Evolutionary conservation across 2,113 vertebrate species (phyloP).

Genomic region (Callithrix jacchus): DNA sequence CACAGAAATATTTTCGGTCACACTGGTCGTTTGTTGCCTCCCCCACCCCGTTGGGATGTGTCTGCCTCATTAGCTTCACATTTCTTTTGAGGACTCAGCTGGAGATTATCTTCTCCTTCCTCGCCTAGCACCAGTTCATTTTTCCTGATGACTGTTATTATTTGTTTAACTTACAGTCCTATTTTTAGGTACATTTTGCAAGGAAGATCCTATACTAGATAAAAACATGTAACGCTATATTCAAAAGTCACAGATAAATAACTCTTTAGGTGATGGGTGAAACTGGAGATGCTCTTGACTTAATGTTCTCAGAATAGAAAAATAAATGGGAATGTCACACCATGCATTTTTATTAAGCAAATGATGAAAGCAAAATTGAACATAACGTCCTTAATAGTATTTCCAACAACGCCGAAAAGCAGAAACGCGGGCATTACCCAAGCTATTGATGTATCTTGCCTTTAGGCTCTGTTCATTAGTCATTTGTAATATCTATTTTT

Average conservation of each 20-base stretch:
- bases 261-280: not conserved
- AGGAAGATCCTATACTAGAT: not conserved
- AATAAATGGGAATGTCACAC: not conserved
- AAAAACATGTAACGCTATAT: not conserved
- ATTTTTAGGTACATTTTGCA: conserved; percentile 49
- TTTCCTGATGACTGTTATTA: conserved; percentile 23
- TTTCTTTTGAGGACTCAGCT: conserved; percentile 18
- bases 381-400: not conserved
- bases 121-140: not conserved
- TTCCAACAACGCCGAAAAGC: not conserved
- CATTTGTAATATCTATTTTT: conserved; percentile 51
- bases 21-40: not conserved
- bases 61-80: conserved; percentile 3
- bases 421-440: conserved; percentile 20
- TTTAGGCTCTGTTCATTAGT: conserved; percentile 43
- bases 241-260: conserved; percentile 19
- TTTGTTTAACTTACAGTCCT: conserved; percentile 37
- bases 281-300: conserved; percentile 38
- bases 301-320: not conserved
- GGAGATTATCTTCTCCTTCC: not conserved
- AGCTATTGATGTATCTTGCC: not conserved
- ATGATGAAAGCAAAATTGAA: conserved; percentile 51
- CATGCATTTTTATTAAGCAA: conserved; percentile 38
- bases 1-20: not conserved
- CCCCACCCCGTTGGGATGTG: not conserved